Base-by-base conservation (phyloP, 2,113 vertebrate genomes). In the Polypterus bichir region DNA sequence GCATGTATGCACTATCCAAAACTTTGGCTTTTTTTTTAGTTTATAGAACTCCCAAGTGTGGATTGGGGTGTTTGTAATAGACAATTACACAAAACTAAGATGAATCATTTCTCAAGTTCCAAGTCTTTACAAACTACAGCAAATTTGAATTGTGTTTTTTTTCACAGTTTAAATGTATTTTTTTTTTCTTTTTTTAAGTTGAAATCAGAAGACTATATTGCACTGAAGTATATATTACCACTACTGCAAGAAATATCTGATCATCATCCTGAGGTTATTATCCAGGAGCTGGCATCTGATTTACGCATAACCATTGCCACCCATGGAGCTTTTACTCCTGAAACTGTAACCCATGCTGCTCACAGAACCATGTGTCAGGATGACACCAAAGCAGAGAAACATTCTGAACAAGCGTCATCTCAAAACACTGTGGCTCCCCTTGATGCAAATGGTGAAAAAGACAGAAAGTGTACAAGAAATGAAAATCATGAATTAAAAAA, bases 261-360 rank as follows among this genome's bases (percentile, higher is more conserved):
- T 65, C 66, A 66, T 49, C 89, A 98, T 67, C 81, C 89, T 0
- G 93, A 95, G 1, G 74, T 74, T 0, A 65, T 84, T 54, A 80
- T 95, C 69, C 92, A 89, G 70, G 89, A 96, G 71, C 81, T 99
- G 9, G 94, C 96, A 0, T 65, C 65, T 0, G 91, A 91, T 76
- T 82, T 98, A 66, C 76, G 84, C 65, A 75, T 88, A 1, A 77
- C 90, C 70, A 89, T 99, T 59, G 85, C 88, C 56, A 97, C 96
- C 8, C 92, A 82, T 0, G 90, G 92, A 0, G 91, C 91, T 8
- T 90, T 84, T 66, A 62, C 66, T 46, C 74, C 87, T 0, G 67
- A 79, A 44, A 48, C 71, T 0, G 54, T 89, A 61, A 56, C 68
- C 0, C 3, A 59, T 0, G 77, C 84, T 7, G 77, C 83, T 0